phyloP scores from a whole-genome alignment of 1,140 invertebrate genomes.

The Brachystomella parvula region DNA sequence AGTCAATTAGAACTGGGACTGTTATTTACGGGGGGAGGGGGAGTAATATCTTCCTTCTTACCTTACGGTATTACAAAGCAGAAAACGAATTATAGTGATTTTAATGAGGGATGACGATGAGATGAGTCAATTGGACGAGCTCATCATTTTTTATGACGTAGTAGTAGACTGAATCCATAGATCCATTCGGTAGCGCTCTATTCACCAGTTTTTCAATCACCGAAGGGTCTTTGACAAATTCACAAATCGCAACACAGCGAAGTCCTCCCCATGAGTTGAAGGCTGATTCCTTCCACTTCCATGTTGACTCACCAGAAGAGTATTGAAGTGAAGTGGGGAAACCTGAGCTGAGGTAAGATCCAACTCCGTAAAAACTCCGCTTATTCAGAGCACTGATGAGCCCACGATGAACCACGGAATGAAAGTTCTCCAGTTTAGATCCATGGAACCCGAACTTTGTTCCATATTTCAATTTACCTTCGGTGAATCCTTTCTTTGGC shows the following conservation, averaged over 20 bases:
- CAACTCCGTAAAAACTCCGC: not conserved
- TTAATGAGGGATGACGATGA: not conserved
- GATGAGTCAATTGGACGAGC: not conserved
- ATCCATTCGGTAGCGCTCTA: not conserved
- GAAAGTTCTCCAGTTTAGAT: conserved; percentile 4
- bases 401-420: conserved; percentile 8
- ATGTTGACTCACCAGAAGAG: not conserved
- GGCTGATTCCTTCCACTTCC: not conserved
- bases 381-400: conserved; percentile 2
- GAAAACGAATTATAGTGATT: too few relatives aligned
- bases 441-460: conserved; percentile 4
- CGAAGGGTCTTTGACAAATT: not conserved
- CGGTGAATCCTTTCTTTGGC: not conserved
- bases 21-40: too few relatives aligned
- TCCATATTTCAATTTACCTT: conserved; percentile 3
- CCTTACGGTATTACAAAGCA: too few relatives aligned
- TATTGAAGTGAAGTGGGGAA: not conserved
- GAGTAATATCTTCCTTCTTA: too few relatives aligned
- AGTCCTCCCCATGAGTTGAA: not conserved
- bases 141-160: not conserved
- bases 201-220: not conserved
- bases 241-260: not conserved
- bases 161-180: not conserved
- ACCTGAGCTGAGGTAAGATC: not conserved
- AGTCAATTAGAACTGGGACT: too few relatives aligned